Evolutionary conservation across 2,797 vertebrate species (phyloP).

Genomic region (Catamblyrhynchus diadema): DNA sequence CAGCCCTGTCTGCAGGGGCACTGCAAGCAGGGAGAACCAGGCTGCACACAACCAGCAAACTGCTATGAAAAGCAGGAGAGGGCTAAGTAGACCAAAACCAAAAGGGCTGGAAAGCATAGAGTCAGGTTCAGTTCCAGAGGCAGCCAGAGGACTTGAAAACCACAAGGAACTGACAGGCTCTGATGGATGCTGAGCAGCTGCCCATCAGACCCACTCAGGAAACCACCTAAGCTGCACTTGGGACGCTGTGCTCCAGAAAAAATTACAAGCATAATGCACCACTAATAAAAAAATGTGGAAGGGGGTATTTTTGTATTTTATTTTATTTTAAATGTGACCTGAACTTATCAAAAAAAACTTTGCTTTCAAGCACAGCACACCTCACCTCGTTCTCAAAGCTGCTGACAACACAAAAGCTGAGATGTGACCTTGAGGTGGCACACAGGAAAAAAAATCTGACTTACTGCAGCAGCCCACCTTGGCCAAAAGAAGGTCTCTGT

Average conservation of each 20-base stretch:
- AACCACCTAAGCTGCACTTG: not conserved
- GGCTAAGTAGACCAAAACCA: not conserved
- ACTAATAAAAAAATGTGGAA: not conserved
- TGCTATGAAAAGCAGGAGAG: not conserved
- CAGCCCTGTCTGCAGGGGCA: not conserved
- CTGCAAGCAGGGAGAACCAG: not conserved
- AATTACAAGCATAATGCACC: not conserved
- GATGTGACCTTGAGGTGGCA: not conserved
- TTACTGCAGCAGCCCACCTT: not conserved
- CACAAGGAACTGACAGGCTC: not conserved
- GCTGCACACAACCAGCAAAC: not conserved
- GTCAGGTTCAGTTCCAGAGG: not conserved
- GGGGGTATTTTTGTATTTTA: not conserved
- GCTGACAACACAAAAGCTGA: not conserved
- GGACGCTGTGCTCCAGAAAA: not conserved
- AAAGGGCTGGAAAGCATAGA: not conserved
- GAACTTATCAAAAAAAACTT: not conserved
- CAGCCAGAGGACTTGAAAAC: not conserved
- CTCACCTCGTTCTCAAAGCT: not conserved
- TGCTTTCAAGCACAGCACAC: not conserved
- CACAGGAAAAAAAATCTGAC: not conserved
- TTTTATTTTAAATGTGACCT: not conserved
- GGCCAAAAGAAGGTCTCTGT: not conserved
- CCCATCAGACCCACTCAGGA: not conserved
- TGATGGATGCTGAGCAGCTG: not conserved